Percentiles rank a stretch among this genome's conserved stretches.
Conservation (phyloP, 2,888 invertebrate genomes). For the Tetramorium bicarinatum region DNA sequence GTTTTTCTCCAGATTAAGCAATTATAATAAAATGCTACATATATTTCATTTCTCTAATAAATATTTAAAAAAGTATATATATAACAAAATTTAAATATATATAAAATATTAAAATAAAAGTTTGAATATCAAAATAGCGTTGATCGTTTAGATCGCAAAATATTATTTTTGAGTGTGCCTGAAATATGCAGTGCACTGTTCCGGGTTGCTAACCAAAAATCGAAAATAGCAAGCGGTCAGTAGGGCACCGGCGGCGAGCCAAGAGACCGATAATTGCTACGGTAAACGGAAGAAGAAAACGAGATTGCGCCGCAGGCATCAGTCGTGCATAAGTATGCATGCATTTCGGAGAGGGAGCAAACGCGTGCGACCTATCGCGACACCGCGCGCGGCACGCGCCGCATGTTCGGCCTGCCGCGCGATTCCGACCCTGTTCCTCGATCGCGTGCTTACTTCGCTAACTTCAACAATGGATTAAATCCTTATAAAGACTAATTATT, state of each 20-base stretch:
- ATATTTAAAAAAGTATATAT: background rate
- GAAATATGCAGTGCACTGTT: background rate
- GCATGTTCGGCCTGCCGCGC: slow-evolving; percentile 6
- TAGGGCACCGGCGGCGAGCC: slow-evolving; percentile 60
- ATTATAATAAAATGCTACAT: background rate
- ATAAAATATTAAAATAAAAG: background rate
- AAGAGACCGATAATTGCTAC: slow-evolving; percentile 51
- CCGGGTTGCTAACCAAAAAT: background rate
- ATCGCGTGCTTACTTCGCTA: background rate
- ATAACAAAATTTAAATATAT: background rate
- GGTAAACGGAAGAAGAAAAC: slow-evolving; percentile 68
- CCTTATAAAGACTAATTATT: background rate
- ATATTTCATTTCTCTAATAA: background rate
- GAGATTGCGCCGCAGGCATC: slow-evolving; percentile 33
- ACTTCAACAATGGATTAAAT: background rate
- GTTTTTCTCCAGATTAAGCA: background rate
- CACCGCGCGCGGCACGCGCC: slow-evolving; percentile 3
- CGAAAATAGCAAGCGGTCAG: slow-evolving; percentile 42
- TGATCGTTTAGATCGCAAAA: background rate
- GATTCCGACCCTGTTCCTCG: slow-evolving; percentile 9
- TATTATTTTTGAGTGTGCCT: background rate
- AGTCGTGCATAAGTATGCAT: slow-evolving; percentile 44
- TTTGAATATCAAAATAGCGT: background rate
- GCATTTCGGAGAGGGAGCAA: background rate
- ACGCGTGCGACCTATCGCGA: background rate